Evolutionary conservation across 2,888 invertebrate species (phyloP), one percentile per base, ranked within the genome.

Genomic region (Mongoloraphidia duomilia): DNA sequence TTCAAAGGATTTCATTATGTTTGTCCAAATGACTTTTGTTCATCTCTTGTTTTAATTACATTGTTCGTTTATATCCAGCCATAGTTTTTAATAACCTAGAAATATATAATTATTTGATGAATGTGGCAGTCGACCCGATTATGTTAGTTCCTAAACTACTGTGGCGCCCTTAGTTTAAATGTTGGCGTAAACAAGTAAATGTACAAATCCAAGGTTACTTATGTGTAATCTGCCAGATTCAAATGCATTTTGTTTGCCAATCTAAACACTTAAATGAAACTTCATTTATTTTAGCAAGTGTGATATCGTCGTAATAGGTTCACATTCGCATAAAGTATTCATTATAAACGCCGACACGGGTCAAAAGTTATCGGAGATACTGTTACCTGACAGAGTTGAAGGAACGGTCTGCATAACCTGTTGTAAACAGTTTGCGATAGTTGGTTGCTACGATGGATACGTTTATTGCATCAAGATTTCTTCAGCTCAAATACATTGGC

Each of bases 361-460:
- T 0, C 41, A 59, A 6, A 58, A 73, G 43, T 60, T 72, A 46
- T 76, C 76, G 11, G 58, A 64, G 41, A 52, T 78, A 13, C 60
- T 61, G 49, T 61, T 88, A 5, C 76, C 78, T 9, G 79, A 84
- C 56, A 74, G 89, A 45, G 76, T 92, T 34, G 89, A 91, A 66
- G 82, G 59, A 49, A 54, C 72, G 38, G 68, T 74, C 9, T 65
- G 65, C 53, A 50, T 68, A 17, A 69, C 71, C 36, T 40, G 53
- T 1, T 65, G 65, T 61, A 69, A 66, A 17, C 57, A 63, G 36
- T 65, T 57, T 56, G 77, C 83, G 0, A 70, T 82, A 50, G 79
- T 89, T 14, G 90, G 90, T 13, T 82, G 87, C 52, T 84, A 88
- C 63, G 81, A 90, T 66, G 81, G 84, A 6, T 70, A 70, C 11